These are phyloP conservation scores for Argopecten irradians DNA, from an alignment of 1,140 invertebrate genomes.

Conservation along the genomic window DNA sequence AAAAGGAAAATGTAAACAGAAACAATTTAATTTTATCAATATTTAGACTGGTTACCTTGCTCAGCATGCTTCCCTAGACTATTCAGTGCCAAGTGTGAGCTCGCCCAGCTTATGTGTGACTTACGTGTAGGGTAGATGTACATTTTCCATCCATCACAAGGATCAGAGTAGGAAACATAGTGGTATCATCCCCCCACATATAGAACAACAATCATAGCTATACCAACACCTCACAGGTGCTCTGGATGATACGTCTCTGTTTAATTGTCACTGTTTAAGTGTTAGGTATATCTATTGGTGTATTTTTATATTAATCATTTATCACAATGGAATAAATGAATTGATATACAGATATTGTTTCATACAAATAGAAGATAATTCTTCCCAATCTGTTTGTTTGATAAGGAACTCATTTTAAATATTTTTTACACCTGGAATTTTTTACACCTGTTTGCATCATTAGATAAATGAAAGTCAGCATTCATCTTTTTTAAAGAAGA, in stretches of 20 bases:
- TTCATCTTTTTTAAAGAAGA: too few species aligned
- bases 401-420: neutral
- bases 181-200: neutral
- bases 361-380: too few species aligned
- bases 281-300: neutral
- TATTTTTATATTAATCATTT: neutral
- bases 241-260: too few species aligned
- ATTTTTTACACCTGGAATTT: neutral
- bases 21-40: neutral
- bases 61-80: neutral
- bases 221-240: too few species aligned
- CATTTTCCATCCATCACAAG: neutral
- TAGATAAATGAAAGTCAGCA: too few species aligned
- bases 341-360: too few species aligned
- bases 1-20: neutral
- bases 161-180: too few species aligned
- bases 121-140: neutral
- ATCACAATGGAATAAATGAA: neutral
- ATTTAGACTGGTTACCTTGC: neutral
- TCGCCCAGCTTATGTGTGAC: neutral
- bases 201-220: neutral
- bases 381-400: neutral
- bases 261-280: too few species aligned
- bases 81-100: neutral
- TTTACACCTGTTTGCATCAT: neutral